These are phyloP conservation scores for Cepaea hortensis DNA, from an alignment of 2,888 invertebrate genomes.

Conservation along the genomic window DNA sequence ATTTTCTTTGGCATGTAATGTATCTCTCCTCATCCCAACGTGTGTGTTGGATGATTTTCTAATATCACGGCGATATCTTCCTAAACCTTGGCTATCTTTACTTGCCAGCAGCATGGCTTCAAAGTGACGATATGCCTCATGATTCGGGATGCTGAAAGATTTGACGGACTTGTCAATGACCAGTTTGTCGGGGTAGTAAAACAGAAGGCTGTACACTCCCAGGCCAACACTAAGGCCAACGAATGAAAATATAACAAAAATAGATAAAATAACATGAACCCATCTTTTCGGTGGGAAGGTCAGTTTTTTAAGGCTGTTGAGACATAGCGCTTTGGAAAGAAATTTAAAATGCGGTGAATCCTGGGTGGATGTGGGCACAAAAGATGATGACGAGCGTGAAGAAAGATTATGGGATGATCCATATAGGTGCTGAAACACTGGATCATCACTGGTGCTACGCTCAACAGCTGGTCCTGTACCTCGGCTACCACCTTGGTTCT, in stretches of 20 bases:
- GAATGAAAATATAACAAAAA: conserved; percentile 53
- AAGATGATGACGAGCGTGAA: neutral
- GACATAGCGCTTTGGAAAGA: neutral
- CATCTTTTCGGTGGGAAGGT: conserved; percentile 30
- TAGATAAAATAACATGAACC: conserved; percentile 52
- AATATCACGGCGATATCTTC: conserved; percentile 31
- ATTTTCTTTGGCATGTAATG: conserved; percentile 25
- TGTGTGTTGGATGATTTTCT: neutral
- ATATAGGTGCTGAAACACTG: conserved; percentile 32
- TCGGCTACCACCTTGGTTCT: neutral
- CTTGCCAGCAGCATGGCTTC: conserved; percentile 63
- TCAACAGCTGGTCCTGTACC: neutral
- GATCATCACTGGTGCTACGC: neutral
- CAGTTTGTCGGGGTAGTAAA: conserved; percentile 58
- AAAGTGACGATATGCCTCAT: conserved; percentile 65
- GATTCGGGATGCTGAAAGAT: conserved; percentile 72
- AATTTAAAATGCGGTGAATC: neutral
- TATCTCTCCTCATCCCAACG: neutral
- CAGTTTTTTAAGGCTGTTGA: neutral
- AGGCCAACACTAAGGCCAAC: conserved; percentile 55
- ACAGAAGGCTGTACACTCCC: conserved; percentile 62
- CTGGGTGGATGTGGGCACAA: neutral
- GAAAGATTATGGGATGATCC: neutral
- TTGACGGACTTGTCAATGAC: conserved; percentile 71
- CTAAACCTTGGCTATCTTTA: conserved; percentile 45